Percentiles rank a stretch among this genome's conserved stretches.
phyloP scores from a whole-genome alignment of 2,113 vertebrate genomes.

The Aspiorhynchus laticeps region DNA sequence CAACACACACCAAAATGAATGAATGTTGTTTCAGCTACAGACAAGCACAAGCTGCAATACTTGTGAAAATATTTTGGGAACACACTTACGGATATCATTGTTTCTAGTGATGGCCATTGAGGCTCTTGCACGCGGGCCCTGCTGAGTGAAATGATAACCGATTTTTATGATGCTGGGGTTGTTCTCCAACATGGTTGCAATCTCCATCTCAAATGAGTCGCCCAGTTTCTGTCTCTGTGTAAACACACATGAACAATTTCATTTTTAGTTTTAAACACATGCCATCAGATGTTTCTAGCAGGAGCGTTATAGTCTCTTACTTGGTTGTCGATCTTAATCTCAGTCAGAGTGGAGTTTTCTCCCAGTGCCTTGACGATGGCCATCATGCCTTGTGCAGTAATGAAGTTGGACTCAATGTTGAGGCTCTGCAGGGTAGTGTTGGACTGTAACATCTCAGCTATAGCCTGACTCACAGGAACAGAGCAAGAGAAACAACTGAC shows the following conservation, averaged over 20 bases:
- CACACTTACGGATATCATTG: constrained; percentile 88
- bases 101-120: constrained; percentile 90
- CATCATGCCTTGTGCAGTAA: constrained; percentile 88
- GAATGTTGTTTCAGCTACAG: neutral
- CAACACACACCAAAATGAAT: neutral
- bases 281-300: neutral
- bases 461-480: constrained; percentile 72
- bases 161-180: constrained; percentile 88
- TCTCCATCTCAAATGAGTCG: constrained; percentile 93
- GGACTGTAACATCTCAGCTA: constrained; percentile 90
- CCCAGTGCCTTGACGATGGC: constrained; percentile 84
- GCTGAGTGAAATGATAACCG: constrained; percentile 94
- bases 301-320: constrained; percentile 59
- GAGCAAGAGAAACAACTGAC: neutral
- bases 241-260: neutral
- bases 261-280: neutral
- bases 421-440: constrained; percentile 89
- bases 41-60: neutral
- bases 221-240: constrained; percentile 88
- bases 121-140: constrained; percentile 89
- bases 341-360: constrained; percentile 78
- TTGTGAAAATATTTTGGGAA: neutral
- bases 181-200: constrained; percentile 90
- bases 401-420: constrained; percentile 97
- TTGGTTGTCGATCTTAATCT: constrained; percentile 95